Evolutionary conservation across 2,888 invertebrate species (phyloP), one percentile per base, ranked within the genome.

Genomic region (Brachyptera putata): DNA sequence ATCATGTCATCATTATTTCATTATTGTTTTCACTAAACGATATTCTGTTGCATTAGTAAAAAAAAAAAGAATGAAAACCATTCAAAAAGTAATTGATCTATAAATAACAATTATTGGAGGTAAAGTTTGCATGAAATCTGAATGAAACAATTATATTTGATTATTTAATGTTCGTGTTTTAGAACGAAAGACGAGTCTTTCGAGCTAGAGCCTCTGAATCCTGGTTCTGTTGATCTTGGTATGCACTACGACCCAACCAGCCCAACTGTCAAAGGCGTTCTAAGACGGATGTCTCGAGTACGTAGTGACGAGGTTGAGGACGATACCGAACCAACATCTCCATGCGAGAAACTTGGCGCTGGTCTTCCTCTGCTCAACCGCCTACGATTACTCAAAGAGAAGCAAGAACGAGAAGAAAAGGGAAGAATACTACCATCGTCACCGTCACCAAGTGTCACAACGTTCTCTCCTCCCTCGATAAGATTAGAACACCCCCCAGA

Each of bases 381-480:
- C 60, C 76, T 93, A 56, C 85, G 89, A 69, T 76, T 92, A 43
- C 79, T 93, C 0, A 91, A 91, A 73, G 91, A 93, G 72, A 91
- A 91, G 74, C 91, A 92, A 76, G 87, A 86, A 67, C 78, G 79
- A 69, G 82, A 83, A 72, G 82, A 81, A 69, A 75, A 75, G 30
- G 78, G 76, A 63, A 58, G 56, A 16, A 34, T 41, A 18, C 56
- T 64, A 11, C 59, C 61, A 26, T 57, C 57, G 13, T 55, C 55
- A 34, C 22, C 57, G 1, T 37, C 18, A 14, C 9, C 46, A 4
- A 14, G 9, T 24, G 9, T 3, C 46, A n/a, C 18, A 11, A 16
- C 58, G 3, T 34, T 58, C n/a, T 34, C 56, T 21, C 53, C 61
- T 5, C 63, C 63, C 13, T 5, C 58, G 25, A 30, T 60, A 21